A percentile compares a stretch with the other conserved stretches of the same genome.
phyloP scores from a whole-genome alignment of 2,113 vertebrate genomes.

The Telmatochromis brachygnathus region DNA sequence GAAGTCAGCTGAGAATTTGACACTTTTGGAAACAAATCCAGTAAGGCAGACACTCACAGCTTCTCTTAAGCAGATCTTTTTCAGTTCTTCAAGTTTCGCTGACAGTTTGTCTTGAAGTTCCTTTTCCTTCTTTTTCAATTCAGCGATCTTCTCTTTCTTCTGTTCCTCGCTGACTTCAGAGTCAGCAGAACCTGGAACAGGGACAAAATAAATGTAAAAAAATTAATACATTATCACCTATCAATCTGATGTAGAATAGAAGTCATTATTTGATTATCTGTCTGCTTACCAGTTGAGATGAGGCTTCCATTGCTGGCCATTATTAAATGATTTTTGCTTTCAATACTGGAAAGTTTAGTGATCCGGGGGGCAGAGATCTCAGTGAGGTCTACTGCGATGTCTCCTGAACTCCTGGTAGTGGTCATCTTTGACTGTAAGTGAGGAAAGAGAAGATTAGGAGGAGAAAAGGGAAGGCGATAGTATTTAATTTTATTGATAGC shows the following conservation, averaged over 20 bases:
- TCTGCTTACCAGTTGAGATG: constrained; percentile 83
- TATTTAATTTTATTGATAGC: constrained; percentile 35
- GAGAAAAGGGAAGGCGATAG: neutral
- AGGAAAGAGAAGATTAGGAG: neutral
- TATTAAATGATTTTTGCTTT: constrained; percentile 85
- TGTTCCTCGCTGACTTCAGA: constrained; percentile 88
- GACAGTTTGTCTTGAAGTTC: constrained; percentile 81
- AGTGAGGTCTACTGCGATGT: constrained; percentile 90
- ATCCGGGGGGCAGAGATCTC: constrained; percentile 77
- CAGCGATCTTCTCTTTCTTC: constrained; percentile 88
- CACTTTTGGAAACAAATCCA: neutral
- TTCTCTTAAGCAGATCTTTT: constrained; percentile 89
- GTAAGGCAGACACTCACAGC: constrained; percentile 77
- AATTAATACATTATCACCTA: neutral
- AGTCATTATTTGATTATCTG: neutral
- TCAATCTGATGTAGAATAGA: neutral
- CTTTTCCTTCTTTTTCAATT: constrained; percentile 88
- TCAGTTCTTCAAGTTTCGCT: constrained; percentile 86
- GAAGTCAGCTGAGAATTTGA: neutral
- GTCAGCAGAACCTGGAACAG: constrained; percentile 82
- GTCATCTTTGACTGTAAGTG: constrained; percentile 82
- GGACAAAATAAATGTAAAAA: fast-evolving
- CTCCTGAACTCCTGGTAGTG: constrained; percentile 84
- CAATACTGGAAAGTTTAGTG: constrained; percentile 75
- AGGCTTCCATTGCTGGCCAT: constrained; percentile 95